Percentiles rank a stretch among this genome's conserved stretches.
These are phyloP conservation scores for Gouania willdenowi DNA, from an alignment of 2,797 vertebrate genomes.

Conservation along the genomic window DNA sequence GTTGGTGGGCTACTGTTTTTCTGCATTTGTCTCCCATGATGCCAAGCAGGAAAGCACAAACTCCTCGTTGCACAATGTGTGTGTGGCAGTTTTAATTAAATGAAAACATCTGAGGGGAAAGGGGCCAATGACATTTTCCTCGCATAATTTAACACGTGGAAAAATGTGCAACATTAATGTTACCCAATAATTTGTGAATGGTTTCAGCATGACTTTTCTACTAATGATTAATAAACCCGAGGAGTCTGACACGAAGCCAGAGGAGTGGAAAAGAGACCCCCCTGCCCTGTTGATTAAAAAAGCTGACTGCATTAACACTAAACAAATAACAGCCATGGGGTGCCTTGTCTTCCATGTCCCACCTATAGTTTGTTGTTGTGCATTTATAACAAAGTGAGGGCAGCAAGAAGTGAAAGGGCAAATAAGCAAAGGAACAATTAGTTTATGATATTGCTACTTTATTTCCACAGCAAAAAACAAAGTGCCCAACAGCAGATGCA, in stretches of 20 bases:
- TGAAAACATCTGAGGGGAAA: slow-evolving; percentile 35
- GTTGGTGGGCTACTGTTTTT: not conserved
- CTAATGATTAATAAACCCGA: slow-evolving; percentile 59
- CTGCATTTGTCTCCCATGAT: not conserved
- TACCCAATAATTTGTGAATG: slow-evolving; percentile 35
- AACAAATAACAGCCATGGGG: slow-evolving; percentile 49
- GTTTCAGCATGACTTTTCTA: slow-evolving; percentile 43
- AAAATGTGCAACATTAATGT: slow-evolving; percentile 22
- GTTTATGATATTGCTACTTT: slow-evolving; percentile 34
- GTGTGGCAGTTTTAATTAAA: slow-evolving; percentile 42
- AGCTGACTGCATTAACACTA: slow-evolving; percentile 46
- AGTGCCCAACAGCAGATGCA: slow-evolving; percentile 75
- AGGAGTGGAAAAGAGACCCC: slow-evolving; percentile 35
- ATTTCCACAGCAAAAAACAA: slow-evolving; percentile 64
- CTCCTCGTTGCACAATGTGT: slow-evolving; percentile 2
- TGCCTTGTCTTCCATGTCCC: slow-evolving; percentile 10
- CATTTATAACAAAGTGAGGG: slow-evolving; percentile 3
- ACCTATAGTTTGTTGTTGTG: slow-evolving; percentile 3
- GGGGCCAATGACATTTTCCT: slow-evolving; percentile 17
- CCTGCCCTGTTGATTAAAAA: slow-evolving; percentile 61
- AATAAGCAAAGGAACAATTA: slow-evolving; percentile 5
- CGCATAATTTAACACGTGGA: slow-evolving; percentile 32
- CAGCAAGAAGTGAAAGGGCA: slow-evolving; percentile 1
- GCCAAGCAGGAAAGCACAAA: slow-evolving; percentile 6
- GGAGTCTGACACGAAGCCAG: slow-evolving; percentile 32